A percentile compares a stretch with the other conserved stretches of the same genome.
phyloP scores from a whole-genome alignment of 2,113 vertebrate genomes.

The Myodes glareolus region DNA sequence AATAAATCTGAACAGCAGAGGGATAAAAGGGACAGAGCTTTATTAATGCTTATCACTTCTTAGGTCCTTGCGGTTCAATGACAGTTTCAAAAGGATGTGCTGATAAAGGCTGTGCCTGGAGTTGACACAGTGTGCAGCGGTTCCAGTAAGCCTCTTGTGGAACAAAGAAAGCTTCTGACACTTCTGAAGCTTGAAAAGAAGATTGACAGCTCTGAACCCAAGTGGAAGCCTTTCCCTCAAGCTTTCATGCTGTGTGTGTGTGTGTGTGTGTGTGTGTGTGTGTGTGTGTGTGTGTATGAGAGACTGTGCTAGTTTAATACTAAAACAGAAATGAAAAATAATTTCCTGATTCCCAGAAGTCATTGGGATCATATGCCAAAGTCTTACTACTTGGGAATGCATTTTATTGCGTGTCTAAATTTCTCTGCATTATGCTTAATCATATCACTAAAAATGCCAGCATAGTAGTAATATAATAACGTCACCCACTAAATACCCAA shows the following conservation, averaged over 20 bases:
- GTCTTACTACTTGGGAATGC: constrained; percentile 45
- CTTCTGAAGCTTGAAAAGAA: constrained; percentile 80
- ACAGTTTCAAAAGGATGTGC: constrained; percentile 84
- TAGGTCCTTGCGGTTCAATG: constrained; percentile 82
- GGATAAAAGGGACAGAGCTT: constrained; percentile 80
- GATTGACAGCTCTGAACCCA: constrained; percentile 80
- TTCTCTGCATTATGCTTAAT: neutral
- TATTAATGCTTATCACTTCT: constrained; percentile 85
- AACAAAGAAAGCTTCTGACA: constrained; percentile 72
- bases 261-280: neutral
- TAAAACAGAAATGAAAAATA: constrained; percentile 26
- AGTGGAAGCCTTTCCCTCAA: constrained; percentile 67
- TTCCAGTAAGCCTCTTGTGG: constrained; percentile 82
- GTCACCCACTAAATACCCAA: neutral
- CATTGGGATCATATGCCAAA: constrained; percentile 62
- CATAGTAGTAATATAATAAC: neutral
- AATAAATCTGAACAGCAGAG: constrained; percentile 71
- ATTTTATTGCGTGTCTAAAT: neutral
- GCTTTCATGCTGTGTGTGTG: constrained; percentile 41
- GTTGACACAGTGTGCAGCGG: constrained; percentile 78
- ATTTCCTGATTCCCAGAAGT: constrained; percentile 15
- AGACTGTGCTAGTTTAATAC: constrained; percentile 9
- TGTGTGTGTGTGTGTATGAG: too few relatives aligned
- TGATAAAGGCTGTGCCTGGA: constrained; percentile 84
- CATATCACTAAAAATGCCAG: neutral